Evolutionary conservation across 2,113 vertebrate species (phyloP), one percentile per base, ranked within the genome.

Genomic region (Aepyceros melampus): DNA sequence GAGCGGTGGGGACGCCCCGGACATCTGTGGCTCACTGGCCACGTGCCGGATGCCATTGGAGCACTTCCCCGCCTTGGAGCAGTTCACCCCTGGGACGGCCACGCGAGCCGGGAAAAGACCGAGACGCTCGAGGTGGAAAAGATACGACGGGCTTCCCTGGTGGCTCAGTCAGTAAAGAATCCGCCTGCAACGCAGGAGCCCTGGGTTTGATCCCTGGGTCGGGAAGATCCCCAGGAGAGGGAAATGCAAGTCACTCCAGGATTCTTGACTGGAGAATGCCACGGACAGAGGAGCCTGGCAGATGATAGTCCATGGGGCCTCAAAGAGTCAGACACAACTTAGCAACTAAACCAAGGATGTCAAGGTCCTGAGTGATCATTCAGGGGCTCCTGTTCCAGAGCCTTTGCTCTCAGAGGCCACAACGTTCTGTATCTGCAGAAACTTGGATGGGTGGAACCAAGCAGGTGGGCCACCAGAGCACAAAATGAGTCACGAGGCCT

Each of bases 11-110:
- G 40, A 11, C 16, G 4, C 71, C 6, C 3, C 76, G 13, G 16
- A 49, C 17, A 1, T 1, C 8, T 9, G 51, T 6, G 12, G 3
- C 58, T 49, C 51, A 23, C 56, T 10, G 15, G 0, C 53, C 64
- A 21, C 0, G 10, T 17, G 31, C 67, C 2, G 5, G n/a, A 51
- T 1, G 5, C 10, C 2, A 6, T 0, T 12, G 1, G 0, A 23
- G 19, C 0, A 16, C 16, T 0, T 21, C 3, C 16, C n/a, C 12
- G 2, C 12, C 58, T 47, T 1, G 15, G 40, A 3, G 17, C 43
- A 2, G 25, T 1, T 60, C 36, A 14, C 3, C 56, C 31, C 88
- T 14, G 15, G 33, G 55, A 21, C 3, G 2, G 1, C 45, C 23
- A 7, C 2, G 17, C 14, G 31, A 6, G 53, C 55, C 36, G 5